Percentiles rank a stretch among this genome's conserved stretches.
Evolutionary conservation across 1,140 invertebrate species (phyloP).

Genomic region (Aphaenogaster ashmeadi): DNA sequence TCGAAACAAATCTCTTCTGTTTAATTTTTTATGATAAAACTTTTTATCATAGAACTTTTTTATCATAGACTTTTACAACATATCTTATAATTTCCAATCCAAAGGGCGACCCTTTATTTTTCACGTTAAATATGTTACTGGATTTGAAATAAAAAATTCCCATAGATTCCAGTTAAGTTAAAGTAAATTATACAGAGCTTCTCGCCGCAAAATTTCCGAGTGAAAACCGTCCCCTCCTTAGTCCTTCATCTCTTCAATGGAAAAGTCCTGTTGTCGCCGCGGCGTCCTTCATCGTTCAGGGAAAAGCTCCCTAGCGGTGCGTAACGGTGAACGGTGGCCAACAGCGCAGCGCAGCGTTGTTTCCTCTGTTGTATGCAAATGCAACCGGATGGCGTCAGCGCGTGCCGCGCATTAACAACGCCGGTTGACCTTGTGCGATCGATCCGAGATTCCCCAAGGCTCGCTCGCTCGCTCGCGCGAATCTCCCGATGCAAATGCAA

Average conservation of each 20-base stretch:
- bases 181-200: conserved; percentile 12
- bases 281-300: conserved; percentile 47
- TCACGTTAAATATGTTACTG: neutral
- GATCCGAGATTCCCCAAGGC: conserved; percentile 47
- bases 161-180: neutral
- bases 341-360: conserved; percentile 34
- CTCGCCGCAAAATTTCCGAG: neutral
- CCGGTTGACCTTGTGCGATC: conserved; percentile 54
- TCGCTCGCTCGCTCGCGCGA: conserved; percentile 63
- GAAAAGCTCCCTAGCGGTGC: conserved; percentile 54
- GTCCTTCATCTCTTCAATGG: neutral
- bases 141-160: conserved; percentile 6
- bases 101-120: neutral
- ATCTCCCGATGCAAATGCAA: conserved; percentile 33
- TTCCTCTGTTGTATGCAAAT: conserved; percentile 75
- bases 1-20: too few species aligned
- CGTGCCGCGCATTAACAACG: conserved; percentile 69
- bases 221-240: neutral
- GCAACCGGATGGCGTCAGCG: conserved; percentile 61
- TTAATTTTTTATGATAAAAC: too few species aligned
- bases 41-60: too few species aligned
- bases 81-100: neutral
- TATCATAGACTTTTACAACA: too few species aligned
- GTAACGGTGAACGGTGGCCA: conserved; percentile 59
- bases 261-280: conserved; percentile 31